phyloP scores from a whole-genome alignment of 2,797 vertebrate genomes.

The Crax fasciolata region DNA sequence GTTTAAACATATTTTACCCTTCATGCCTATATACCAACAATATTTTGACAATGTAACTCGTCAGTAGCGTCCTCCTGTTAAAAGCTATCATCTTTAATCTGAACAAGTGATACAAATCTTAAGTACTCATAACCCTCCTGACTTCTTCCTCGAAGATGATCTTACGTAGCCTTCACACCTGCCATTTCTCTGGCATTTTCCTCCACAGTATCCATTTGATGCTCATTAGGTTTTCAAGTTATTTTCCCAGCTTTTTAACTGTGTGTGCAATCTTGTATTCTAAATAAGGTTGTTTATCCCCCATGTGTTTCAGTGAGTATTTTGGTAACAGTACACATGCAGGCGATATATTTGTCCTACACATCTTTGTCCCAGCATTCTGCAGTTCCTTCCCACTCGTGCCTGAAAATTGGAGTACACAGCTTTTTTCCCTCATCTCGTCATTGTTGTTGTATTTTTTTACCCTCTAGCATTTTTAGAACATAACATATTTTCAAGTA shows the following conservation, averaged over 20 bases:
- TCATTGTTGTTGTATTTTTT: conserved; percentile 79
- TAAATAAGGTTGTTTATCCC: conserved; percentile 77
- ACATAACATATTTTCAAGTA: conserved; percentile 75
- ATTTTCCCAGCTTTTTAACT: conserved; percentile 79
- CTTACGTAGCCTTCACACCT: conserved; percentile 76
- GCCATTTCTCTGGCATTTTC: conserved; percentile 76
- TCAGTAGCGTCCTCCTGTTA: conserved; percentile 78
- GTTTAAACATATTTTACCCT: conserved; percentile 80
- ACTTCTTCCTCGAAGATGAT: conserved; percentile 66
- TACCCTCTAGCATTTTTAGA: conserved; percentile 76
- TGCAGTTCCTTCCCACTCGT: conserved; percentile 77
- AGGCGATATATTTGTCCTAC: conserved; percentile 79
- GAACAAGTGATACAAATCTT: conserved; percentile 77
- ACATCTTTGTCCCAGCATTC: conserved; percentile 79
- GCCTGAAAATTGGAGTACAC: conserved; percentile 77
- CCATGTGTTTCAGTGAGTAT: conserved; percentile 77
- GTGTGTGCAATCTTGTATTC: conserved; percentile 77
- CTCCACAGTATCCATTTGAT: conserved; percentile 76
- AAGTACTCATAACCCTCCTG: conserved; percentile 68
- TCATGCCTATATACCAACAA: conserved; percentile 80
- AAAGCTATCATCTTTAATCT: conserved; percentile 77
- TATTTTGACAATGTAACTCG: conserved; percentile 80
- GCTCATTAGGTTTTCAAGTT: conserved; percentile 79
- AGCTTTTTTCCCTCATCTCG: conserved; percentile 59
- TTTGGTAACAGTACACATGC: conserved; percentile 80